Evolutionary conservation across 2,888 invertebrate genomes (phyloP), one percentile per base, ranked within the genome.

Genomic region (Epirrhoe tristata): DNA sequence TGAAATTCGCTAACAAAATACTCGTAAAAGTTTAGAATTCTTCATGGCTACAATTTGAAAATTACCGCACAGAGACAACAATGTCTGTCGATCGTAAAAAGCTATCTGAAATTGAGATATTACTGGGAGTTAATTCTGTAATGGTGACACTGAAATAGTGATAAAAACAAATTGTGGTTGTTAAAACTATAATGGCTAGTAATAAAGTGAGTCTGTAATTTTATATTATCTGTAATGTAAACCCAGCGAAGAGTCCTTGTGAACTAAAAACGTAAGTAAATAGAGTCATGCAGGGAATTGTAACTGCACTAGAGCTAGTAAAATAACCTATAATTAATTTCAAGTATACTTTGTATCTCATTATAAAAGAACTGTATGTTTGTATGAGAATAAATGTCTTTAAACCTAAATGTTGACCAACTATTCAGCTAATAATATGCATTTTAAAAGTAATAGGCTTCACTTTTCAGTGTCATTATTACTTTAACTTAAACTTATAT

Each of bases 1-100:
- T 69, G 63, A 70, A 73, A 69, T 63, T 58, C 52, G 56, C 55
- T 58, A 58, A 48, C 50, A 43, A 59, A 65, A 61, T 66, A 64
- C 68, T 63, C 66, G 69, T 69, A 68, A 73, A 60, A 72, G 62
- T 73, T 72, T 63, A 58, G 60, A 69, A 71, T 72, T 66, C 65
- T 72, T 71, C 56, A 64, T 60, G 53, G 67, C 59, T 71, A 71
- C 69, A 64, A 71, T 72, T 74, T 69, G 58, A 16, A 39, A 71
- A 76, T 75, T 72, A 72, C 70, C 48, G 58, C 58, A 69, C 69
- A 66, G 56, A 66, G 69, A 74, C 73, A 72, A 76, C 70, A 76
- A 72, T 74, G 72, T 67, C 55, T 52, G 68, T 60, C 55, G 68
- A 72, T 70, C 66, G 69, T 74, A 67, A 72, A 72, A 51, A 5